These are phyloP conservation scores for Ciconia nigra DNA, from an alignment of 2,797 vertebrate species.

Conservation along the genomic window DNA sequence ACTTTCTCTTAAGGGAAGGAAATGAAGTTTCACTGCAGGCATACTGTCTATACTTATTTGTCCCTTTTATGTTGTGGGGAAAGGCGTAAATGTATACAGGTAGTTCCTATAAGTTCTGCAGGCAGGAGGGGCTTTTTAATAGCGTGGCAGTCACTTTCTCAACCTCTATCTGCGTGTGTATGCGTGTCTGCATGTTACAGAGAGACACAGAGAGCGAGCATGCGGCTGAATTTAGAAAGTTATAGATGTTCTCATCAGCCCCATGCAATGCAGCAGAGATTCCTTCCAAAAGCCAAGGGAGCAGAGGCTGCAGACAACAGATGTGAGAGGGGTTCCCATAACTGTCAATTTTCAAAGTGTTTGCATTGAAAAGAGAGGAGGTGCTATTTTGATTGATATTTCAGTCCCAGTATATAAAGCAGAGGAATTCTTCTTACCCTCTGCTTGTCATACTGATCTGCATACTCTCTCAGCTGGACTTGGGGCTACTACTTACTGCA, in stretches of 20 bases:
- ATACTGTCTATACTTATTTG: background rate
- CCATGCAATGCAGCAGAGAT: constrained; percentile 78
- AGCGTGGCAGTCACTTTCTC: constrained; percentile 8
- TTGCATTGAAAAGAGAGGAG: constrained; percentile 82
- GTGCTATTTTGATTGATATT: constrained; percentile 78
- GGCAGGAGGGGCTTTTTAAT: background rate
- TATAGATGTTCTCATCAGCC: constrained; percentile 78
- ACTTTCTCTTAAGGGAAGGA: background rate
- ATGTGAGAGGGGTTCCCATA: constrained; percentile 77
- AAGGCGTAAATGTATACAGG: background rate
- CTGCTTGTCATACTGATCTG: constrained; percentile 82
- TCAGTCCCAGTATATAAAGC: constrained; percentile 86
- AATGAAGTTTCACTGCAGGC: background rate
- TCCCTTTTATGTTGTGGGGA: background rate
- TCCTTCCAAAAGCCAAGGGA: constrained; percentile 80
- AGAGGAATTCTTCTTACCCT: constrained; percentile 77
- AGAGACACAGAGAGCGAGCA: background rate
- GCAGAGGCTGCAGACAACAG: constrained; percentile 75
- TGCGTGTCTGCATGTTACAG: background rate
- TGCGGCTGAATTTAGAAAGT: constrained; percentile 79
- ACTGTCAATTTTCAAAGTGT: constrained; percentile 79
- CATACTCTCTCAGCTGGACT: constrained; percentile 73
- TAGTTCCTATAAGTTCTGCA: background rate
- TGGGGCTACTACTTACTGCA: constrained; percentile 72
- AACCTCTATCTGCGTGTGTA: background rate